Percentiles rank a stretch among this genome's conserved stretches.
Conservation (phyloP, 2,888 invertebrate genomes). For the Branchipolynoe longqiensis region DNA sequence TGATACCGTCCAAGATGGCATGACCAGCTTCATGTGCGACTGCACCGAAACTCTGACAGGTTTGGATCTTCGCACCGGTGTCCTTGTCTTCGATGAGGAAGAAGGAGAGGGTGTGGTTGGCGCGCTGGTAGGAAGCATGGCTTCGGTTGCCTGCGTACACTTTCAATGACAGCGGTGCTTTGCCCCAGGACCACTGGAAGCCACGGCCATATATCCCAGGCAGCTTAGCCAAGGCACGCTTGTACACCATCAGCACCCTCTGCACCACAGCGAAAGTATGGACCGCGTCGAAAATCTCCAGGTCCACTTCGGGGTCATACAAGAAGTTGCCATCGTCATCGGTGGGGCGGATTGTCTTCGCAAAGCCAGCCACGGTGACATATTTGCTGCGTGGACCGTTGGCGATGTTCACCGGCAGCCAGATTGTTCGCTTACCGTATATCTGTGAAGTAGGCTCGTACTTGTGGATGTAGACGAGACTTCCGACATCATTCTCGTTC, state of each 20-base stretch:
- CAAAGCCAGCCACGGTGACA: not conserved
- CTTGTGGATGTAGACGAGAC: conserved; percentile 36
- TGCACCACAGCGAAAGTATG: conserved; percentile 47
- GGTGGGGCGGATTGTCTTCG: not conserved
- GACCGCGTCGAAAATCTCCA: conserved; percentile 40
- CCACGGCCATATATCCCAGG: not conserved
- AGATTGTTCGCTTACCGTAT: not conserved
- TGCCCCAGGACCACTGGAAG: conserved; percentile 47
- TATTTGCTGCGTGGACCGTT: conserved; percentile 21
- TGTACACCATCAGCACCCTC: conserved; percentile 28
- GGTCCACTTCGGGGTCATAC: conserved; percentile 24
- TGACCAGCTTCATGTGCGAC: conserved; percentile 57
- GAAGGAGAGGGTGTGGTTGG: conserved; percentile 18
- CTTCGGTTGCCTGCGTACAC: not conserved
- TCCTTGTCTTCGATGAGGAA: not conserved
- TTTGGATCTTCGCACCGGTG: not conserved
- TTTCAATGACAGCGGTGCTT: conserved; percentile 3
- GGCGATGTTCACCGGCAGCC: conserved; percentile 21
- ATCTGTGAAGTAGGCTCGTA: not conserved
- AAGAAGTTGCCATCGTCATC: conserved; percentile 55
- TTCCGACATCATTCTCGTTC: not conserved
- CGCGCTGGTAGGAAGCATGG: not conserved
- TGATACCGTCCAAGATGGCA: conserved; percentile 45
- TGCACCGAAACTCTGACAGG: conserved; percentile 10
- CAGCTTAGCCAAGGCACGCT: conserved; percentile 1